A percentile compares a stretch with the other conserved stretches of the same genome.
phyloP scores from a whole-genome alignment of 2,113 vertebrate genomes.

The Alethe castanea region DNA sequence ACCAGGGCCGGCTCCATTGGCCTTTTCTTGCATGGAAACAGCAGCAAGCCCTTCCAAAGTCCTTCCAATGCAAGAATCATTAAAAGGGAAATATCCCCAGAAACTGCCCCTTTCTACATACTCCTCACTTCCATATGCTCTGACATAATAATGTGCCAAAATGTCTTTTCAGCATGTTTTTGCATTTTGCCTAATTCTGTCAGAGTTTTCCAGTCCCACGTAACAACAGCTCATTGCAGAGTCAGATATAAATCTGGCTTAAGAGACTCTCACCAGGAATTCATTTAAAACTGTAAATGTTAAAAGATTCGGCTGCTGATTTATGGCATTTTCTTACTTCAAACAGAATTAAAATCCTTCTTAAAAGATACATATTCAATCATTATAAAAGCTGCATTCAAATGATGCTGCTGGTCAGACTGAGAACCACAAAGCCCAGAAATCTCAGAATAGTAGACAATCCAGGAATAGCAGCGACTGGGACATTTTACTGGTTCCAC shows the following conservation, averaged over 20 bases:
- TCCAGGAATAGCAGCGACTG: neutral
- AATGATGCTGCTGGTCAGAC: neutral
- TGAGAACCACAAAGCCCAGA: neutral
- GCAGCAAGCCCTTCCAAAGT: constrained; percentile 59
- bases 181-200: constrained; percentile 78
- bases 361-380: constrained; percentile 34
- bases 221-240: constrained; percentile 81
- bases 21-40: constrained; percentile 21
- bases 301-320: constrained; percentile 78
- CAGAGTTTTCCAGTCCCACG: constrained; percentile 73
- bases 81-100: constrained; percentile 67
- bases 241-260: constrained; percentile 85
- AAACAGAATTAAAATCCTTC: constrained; percentile 50
- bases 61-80: constrained; percentile 40
- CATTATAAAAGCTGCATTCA: neutral
- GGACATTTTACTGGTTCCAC: fast-evolving
- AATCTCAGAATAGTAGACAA: neutral
- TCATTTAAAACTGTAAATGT: constrained; percentile 83
- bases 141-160: constrained; percentile 72
- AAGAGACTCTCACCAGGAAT: constrained; percentile 84
- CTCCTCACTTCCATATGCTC: constrained; percentile 63
- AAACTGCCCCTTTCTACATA: constrained; percentile 71
- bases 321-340: constrained; percentile 67
- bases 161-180: constrained; percentile 82
- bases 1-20: constrained; percentile 10